Conservation (phyloP, 2,888 invertebrate species). For the Serrognathus titanus region DNA sequence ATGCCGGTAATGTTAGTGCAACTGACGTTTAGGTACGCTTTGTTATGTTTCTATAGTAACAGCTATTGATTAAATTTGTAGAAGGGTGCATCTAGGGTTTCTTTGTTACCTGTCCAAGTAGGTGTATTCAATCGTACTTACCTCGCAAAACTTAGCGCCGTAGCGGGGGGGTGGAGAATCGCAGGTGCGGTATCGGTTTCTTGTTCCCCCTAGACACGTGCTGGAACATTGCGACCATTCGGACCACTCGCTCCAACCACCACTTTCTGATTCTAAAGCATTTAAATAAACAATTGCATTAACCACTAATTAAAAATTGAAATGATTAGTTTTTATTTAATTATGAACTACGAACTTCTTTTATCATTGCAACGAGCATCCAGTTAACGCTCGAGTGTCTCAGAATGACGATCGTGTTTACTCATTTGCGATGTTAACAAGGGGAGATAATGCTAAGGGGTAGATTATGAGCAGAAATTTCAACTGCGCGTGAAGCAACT, state of each 20-base stretch:
- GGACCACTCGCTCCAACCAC: constrained; percentile 77
- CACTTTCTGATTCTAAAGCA: constrained; percentile 67
- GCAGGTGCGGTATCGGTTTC: constrained; percentile 82
- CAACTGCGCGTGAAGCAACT: background rate
- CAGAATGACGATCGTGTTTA: background rate
- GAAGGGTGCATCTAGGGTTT: constrained; percentile 10
- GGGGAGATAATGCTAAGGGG: background rate
- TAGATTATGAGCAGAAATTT: background rate
- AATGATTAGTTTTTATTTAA: too few species aligned
- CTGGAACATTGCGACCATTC: constrained; percentile 82
- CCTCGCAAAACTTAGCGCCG: constrained; percentile 86
- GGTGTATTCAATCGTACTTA: constrained; percentile 40
- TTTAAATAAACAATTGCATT: too few species aligned
- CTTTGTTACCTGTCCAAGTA: too few species aligned
- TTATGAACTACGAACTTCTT: too few species aligned
- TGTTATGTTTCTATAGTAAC: constrained; percentile 20
- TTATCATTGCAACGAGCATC: too few species aligned
- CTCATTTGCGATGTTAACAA: constrained; percentile 2
- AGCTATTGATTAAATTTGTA: constrained; percentile 18
- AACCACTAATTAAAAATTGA: too few species aligned
- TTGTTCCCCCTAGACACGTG: constrained; percentile 72
- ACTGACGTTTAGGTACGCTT: constrained; percentile 6
- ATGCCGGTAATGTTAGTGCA: background rate
- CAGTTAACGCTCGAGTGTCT: background rate
- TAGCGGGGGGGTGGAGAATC: constrained; percentile 84